A percentile compares a stretch with the other conserved stretches of the same genome.
Conservation (phyloP, 2,888 invertebrate genomes). For the Noctua janthina region DNA sequence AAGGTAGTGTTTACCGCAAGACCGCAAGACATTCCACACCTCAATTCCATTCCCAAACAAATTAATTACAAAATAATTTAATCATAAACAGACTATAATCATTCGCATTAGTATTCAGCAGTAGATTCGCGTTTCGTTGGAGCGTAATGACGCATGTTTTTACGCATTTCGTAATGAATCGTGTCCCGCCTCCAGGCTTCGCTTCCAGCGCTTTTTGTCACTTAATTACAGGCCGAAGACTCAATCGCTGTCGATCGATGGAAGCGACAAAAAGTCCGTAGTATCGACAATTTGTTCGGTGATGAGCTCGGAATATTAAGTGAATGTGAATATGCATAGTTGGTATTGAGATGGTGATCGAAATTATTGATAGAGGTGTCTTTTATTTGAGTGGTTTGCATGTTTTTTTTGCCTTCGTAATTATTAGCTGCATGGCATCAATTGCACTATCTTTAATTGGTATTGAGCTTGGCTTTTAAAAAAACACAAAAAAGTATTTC, state of each 20-base stretch:
- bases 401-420: neutral
- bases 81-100: constrained; percentile 46
- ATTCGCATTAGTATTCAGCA: constrained; percentile 61
- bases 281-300: constrained; percentile 61
- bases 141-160: constrained; percentile 65
- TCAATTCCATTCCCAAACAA: constrained; percentile 53
- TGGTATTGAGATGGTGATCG: constrained; percentile 30
- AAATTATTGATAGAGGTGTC: constrained; percentile 44
- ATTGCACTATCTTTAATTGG: neutral
- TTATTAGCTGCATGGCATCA: neutral
- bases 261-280: constrained; percentile 50
- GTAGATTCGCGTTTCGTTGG: constrained; percentile 50
- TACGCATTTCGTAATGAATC: constrained; percentile 64
- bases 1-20: neutral
- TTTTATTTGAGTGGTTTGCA: constrained; percentile 12
- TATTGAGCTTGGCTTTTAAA: neutral
- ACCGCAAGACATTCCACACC: constrained; percentile 37
- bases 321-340: constrained; percentile 28
- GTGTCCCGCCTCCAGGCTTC: constrained; percentile 47
- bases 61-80: constrained; percentile 56
- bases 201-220: constrained; percentile 66
- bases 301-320: constrained; percentile 60
- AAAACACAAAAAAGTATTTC: neutral
- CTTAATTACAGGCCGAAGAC: constrained; percentile 70
- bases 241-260: constrained; percentile 66